Conservation (phyloP, 2,888 invertebrate species). For the Arrhopalites spinosus region DNA sequence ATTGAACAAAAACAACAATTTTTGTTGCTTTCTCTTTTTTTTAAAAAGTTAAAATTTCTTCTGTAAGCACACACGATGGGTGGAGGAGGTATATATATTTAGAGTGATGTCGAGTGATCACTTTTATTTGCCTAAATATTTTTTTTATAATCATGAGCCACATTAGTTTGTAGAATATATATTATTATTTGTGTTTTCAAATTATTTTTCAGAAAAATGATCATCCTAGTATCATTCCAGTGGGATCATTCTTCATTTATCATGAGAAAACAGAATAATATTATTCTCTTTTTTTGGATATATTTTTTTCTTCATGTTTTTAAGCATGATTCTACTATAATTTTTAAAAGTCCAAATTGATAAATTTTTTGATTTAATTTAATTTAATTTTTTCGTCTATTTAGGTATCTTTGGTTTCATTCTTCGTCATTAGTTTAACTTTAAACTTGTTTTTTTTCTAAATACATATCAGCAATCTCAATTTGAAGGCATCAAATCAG, state of each 20-base stretch:
- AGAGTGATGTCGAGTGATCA: too few species aligned
- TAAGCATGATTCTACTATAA: too few species aligned
- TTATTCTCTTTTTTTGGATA: neutral
- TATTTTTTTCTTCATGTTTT: neutral
- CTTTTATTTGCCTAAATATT: neutral
- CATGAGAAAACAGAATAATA: too few species aligned
- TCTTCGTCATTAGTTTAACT: neutral
- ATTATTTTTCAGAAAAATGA: neutral
- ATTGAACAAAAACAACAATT: neutral
- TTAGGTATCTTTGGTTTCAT: neutral
- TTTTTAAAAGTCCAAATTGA: too few species aligned
- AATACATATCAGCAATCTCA: conserved; percentile 8
- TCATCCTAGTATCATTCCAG: neutral
- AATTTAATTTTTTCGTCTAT: neutral
- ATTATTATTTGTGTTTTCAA: neutral
- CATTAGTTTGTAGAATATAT: neutral
- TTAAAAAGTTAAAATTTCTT: neutral
- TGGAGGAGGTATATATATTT: conserved; percentile 15
- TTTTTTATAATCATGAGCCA: neutral
- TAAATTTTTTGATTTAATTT: too few species aligned
- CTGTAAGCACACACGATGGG: conserved; percentile 24
- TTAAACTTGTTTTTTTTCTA: neutral
- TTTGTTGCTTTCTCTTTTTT: neutral
- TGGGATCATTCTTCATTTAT: too few species aligned
- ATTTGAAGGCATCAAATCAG: conserved; percentile 32